Conservation (phyloP, 2,888 invertebrate genomes). For the Lithophane socia region DNA sequence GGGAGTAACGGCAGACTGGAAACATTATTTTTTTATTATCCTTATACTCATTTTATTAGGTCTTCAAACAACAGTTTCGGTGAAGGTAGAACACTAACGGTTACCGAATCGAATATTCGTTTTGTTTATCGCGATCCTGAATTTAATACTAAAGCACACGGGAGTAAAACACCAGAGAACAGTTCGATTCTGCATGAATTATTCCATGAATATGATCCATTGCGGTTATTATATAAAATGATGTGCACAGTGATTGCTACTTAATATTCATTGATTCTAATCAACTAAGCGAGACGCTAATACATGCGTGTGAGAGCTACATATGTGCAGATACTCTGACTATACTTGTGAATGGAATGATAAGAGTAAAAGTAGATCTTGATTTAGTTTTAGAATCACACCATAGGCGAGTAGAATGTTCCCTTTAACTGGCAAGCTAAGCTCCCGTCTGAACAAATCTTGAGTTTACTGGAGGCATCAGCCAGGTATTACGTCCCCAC, state of each 20-base stretch:
- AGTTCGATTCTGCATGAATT: conserved; percentile 3
- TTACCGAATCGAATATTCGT: conserved; percentile 44
- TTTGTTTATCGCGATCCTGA: conserved; percentile 20
- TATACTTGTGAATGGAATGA: not conserved
- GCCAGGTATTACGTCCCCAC: not conserved
- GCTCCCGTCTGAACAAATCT: not conserved
- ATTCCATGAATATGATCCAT: conserved; percentile 13
- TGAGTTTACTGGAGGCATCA: conserved; percentile 1
- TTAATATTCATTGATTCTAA: conserved; percentile 49
- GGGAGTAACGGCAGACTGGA: conserved; percentile 75
- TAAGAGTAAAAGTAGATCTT: not conserved
- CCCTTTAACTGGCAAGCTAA: not conserved
- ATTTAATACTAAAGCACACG: not conserved
- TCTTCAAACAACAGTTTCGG: conserved; percentile 69
- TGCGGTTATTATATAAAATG: conserved; percentile 13
- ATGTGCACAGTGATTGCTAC: conserved; percentile 24
- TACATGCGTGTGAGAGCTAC: not conserved
- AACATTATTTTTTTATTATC: conserved; percentile 76
- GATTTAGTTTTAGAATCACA: not conserved
- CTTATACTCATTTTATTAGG: conserved; percentile 74
- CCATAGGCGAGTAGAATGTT: not conserved
- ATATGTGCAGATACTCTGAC: not conserved
- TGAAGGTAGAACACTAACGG: conserved; percentile 53
- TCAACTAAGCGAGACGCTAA: conserved; percentile 25
- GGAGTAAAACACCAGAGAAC: not conserved